Percentiles rank a stretch among this genome's conserved stretches.
These are phyloP conservation scores for Naja naja DNA, from an alignment of 2,113 vertebrate genomes.

Conservation along the genomic window DNA sequence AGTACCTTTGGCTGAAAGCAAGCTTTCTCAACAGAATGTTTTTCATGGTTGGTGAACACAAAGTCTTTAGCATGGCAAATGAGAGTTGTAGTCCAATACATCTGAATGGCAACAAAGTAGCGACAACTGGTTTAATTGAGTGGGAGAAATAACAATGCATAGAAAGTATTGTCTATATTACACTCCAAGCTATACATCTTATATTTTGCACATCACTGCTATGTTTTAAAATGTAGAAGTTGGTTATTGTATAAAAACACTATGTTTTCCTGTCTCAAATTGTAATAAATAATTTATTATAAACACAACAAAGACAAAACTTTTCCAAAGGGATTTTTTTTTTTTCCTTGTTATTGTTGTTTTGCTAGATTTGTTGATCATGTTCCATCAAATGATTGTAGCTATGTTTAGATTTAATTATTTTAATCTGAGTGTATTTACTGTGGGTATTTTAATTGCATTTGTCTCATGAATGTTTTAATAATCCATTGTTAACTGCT, in stretches of 20 bases:
- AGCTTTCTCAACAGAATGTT: not conserved
- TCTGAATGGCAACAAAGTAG: not conserved
- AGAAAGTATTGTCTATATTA: slow-evolving; percentile 32
- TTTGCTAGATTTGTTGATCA: not conserved
- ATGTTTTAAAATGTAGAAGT: slow-evolving; percentile 13
- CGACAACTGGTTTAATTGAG: not conserved
- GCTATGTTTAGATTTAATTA: not conserved
- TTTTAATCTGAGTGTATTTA: not conserved
- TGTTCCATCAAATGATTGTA: not conserved
- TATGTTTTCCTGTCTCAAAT: not conserved
- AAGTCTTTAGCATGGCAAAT: not conserved
- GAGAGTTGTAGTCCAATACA: not conserved
- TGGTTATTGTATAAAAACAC: not conserved
- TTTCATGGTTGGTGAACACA: not conserved
- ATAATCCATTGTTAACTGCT: not conserved
- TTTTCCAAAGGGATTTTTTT: not conserved
- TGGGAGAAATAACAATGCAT: slow-evolving; percentile 20
- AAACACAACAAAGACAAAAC: not conserved
- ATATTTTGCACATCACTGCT: slow-evolving; percentile 50
- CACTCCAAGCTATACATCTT: slow-evolving; percentile 25
- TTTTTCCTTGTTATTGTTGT: not conserved
- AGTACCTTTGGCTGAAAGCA: slow-evolving; percentile 38
- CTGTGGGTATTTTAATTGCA: not conserved
- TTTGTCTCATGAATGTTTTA: not conserved
- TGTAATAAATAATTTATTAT: not conserved